These are phyloP conservation scores for Caenorhabditis sp. DNA, from an alignment of 2,888 invertebrate genomes.

Conservation along the genomic window DNA sequence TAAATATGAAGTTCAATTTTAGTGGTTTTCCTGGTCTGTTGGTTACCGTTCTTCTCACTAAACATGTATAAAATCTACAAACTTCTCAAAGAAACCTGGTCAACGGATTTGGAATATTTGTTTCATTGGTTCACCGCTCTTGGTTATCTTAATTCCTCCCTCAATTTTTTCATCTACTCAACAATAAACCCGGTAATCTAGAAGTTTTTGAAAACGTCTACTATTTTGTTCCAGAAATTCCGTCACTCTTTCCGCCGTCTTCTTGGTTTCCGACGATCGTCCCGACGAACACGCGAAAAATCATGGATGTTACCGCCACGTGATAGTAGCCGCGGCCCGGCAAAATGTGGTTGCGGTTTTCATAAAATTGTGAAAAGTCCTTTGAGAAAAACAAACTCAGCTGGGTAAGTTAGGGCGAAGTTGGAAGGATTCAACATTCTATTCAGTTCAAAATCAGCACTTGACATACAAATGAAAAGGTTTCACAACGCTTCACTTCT, in stretches of 20 bases:
- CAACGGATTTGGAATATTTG: constrained; percentile 52
- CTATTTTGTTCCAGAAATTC: constrained; percentile 60
- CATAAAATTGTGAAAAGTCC: constrained; percentile 58
- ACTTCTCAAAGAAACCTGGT: constrained; percentile 60
- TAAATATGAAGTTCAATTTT: constrained; percentile 55
- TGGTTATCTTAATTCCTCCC: constrained; percentile 73
- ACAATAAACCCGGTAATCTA: constrained; percentile 71
- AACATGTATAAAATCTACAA: constrained; percentile 71
- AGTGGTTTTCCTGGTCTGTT: constrained; percentile 74
- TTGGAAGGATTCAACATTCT: background rate
- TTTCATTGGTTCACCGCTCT: constrained; percentile 66
- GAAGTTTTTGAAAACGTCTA: constrained; percentile 4
- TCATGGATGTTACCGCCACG: constrained; percentile 65
- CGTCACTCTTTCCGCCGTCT: constrained; percentile 68
- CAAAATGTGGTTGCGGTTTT: constrained; percentile 60
- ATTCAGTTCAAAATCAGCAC: constrained; percentile 8
- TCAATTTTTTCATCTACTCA: constrained; percentile 74
- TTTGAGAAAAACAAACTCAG: constrained; percentile 44
- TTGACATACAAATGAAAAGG: constrained; percentile 23
- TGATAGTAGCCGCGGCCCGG: constrained; percentile 51
- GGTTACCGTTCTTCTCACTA: constrained; percentile 74
- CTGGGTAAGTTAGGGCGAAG: constrained; percentile 42
- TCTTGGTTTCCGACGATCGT: constrained; percentile 59
- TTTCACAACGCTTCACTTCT: constrained; percentile 6
- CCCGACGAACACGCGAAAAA: constrained; percentile 56